A percentile compares a stretch with the other conserved stretches of the same genome.
Evolutionary conservation across 2,888 invertebrate genomes (phyloP).

Genomic region (Polydrusus cervinus): DNA sequence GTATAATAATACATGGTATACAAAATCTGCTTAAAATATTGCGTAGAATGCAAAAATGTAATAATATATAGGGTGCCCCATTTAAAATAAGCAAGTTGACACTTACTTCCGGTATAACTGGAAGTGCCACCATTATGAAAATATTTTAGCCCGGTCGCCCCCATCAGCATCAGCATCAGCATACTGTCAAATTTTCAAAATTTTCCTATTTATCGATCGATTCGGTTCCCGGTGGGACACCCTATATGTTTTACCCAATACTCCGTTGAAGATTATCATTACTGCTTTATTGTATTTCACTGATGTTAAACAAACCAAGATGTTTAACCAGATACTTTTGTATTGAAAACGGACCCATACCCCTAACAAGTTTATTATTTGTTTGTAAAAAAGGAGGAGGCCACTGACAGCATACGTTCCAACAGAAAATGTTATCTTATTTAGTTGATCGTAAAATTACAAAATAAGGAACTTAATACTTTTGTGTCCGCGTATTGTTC

Average conservation of each 20-base stretch:
- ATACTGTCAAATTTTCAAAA: too few relatives aligned
- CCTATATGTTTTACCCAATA: background rate
- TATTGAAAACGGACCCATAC: slow-evolving; percentile 42
- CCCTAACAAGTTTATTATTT: slow-evolving; percentile 55
- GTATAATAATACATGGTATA: too few relatives aligned
- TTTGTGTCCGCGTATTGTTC: slow-evolving; percentile 59
- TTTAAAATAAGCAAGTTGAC: too few relatives aligned
- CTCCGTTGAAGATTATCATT: background rate
- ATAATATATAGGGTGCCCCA: too few relatives aligned
- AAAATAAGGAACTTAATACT: slow-evolving; percentile 62
- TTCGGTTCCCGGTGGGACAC: too few relatives aligned
- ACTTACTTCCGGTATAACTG: too few relatives aligned
- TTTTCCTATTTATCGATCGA: too few relatives aligned
- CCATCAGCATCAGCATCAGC: too few relatives aligned
- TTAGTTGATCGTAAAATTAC: slow-evolving; percentile 61
- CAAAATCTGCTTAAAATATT: too few relatives aligned
- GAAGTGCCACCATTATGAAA: too few relatives aligned
- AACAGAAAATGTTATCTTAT: slow-evolving; percentile 54
- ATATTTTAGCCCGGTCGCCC: too few relatives aligned
- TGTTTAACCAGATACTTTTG: slow-evolving; percentile 43
- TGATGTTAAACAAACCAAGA: slow-evolving; percentile 38
- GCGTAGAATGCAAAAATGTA: too few relatives aligned
- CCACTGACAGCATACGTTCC: slow-evolving; percentile 45
- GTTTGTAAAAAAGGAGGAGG: slow-evolving; percentile 51
- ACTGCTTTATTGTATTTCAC: background rate